These are phyloP conservation scores for Styela clava DNA, from an alignment of 23 tunicate genomes.

Conservation along the genomic window DNA sequence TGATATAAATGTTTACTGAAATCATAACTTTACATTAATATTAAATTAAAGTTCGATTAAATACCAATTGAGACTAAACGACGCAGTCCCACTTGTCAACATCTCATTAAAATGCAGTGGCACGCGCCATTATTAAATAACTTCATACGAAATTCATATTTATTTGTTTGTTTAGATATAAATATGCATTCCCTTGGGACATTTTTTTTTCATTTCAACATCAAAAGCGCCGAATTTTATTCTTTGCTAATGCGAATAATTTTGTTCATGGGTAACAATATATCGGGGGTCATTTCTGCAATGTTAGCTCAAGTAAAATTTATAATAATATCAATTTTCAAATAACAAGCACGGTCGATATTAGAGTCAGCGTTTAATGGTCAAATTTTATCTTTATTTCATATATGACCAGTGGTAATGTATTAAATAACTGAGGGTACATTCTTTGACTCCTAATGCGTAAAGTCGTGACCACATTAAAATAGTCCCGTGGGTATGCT, in stretches of 20 bases:
- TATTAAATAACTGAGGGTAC: too few relatives aligned
- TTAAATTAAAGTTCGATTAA: not conserved
- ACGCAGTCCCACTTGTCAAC: not conserved
- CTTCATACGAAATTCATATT: not conserved
- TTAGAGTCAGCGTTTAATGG: too few relatives aligned
- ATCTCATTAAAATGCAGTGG: not conserved
- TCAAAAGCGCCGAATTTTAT: too few relatives aligned
- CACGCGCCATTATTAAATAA: not conserved
- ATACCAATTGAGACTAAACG: not conserved
- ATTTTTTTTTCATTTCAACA: too few relatives aligned
- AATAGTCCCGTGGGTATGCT: not conserved
- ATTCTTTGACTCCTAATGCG: not conserved
- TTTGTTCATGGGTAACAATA: too few relatives aligned
- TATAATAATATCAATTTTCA: too few relatives aligned
- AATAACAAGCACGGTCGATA: too few relatives aligned
- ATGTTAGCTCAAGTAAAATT: too few relatives aligned
- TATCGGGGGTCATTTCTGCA: too few relatives aligned
- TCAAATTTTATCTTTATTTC: too few relatives aligned
- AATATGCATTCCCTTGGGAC: not conserved
- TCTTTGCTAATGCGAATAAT: too few relatives aligned
- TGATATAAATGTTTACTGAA: not conserved
- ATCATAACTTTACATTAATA: not conserved
- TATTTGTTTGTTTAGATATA: not conserved
- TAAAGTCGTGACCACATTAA: not conserved
- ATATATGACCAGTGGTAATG: too few relatives aligned